These are phyloP conservation scores for Clarias gariepinus DNA, from an alignment of 2,113 vertebrate genomes.

Conservation along the genomic window DNA sequence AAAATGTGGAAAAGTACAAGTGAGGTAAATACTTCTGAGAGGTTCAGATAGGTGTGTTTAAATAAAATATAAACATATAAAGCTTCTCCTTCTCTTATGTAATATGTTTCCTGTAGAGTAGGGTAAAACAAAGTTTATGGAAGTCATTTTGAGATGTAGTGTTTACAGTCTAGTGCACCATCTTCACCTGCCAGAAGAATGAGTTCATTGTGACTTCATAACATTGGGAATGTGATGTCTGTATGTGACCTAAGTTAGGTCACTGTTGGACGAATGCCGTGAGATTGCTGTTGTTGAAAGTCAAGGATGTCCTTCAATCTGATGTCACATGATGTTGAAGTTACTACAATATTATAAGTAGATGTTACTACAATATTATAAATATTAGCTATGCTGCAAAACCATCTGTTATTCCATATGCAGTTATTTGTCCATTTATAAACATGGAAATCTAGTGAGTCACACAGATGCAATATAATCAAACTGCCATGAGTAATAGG, in stretches of 20 bases:
- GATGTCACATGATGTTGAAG: background rate
- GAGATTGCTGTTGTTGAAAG: background rate
- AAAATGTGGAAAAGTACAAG: no score
- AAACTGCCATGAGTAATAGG: slow-evolving; percentile 21
- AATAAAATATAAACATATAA: background rate
- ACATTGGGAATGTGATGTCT: background rate
- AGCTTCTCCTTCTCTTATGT: background rate
- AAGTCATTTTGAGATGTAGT: background rate
- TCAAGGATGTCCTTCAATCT: slow-evolving; percentile 1
- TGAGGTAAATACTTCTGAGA: no score
- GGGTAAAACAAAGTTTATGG: background rate
- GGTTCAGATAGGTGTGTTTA: background rate
- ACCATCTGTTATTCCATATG: slow-evolving; percentile 16
- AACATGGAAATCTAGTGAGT: background rate
- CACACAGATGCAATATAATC: background rate
- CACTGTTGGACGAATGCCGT: slow-evolving; percentile 3
- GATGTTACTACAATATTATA: background rate
- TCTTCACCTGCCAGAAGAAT: background rate
- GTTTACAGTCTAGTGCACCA: background rate
- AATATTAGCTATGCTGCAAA: background rate
- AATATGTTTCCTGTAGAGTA: background rate
- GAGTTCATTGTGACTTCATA: slow-evolving; percentile 10
- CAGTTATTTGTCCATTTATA: slow-evolving; percentile 2
- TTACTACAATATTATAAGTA: background rate
- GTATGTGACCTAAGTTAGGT: background rate